These are phyloP conservation scores for Chaenocephalus aceratus DNA, from an alignment of 2,113 vertebrate genomes.

Conservation along the genomic window DNA sequence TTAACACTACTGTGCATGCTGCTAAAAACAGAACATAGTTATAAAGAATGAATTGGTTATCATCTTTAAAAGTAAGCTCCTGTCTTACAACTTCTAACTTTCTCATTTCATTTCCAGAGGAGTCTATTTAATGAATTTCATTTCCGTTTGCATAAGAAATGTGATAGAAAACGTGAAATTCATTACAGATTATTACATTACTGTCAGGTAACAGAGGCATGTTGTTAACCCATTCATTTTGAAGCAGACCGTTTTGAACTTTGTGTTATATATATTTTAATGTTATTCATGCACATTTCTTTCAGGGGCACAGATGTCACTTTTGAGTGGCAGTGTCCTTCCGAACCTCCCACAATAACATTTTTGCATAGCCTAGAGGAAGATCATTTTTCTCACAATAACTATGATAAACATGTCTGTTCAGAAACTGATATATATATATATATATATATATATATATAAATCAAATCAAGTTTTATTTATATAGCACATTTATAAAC, in stretches of 20 bases:
- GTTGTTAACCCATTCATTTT: constrained; percentile 37
- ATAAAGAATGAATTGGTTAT: constrained; percentile 21
- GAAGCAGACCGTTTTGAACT: not conserved
- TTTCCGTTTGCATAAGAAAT: constrained; percentile 76
- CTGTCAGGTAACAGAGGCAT: constrained; percentile 55
- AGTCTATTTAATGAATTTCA: constrained; percentile 74
- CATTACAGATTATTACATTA: constrained; percentile 75
- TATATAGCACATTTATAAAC: too few species aligned
- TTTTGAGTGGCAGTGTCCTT: not conserved
- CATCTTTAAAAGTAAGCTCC: constrained; percentile 44
- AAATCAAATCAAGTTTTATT: too few species aligned
- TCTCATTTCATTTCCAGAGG: constrained; percentile 72
- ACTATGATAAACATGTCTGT: not conserved
- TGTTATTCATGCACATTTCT: not conserved
- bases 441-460: not conserved
- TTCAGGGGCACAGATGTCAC: not conserved
- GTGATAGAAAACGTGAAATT: constrained; percentile 71
- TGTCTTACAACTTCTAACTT: constrained; percentile 50
- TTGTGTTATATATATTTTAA: not conserved
- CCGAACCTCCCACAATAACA: not conserved
- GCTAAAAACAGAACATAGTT: not conserved
- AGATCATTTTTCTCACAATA: not conserved
- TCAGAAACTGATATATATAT: not conserved
- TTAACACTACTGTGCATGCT: not conserved
- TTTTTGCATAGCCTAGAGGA: not conserved